phyloP scores from a whole-genome alignment of 2,888 invertebrate genomes.

The Miltochrista miniata region DNA sequence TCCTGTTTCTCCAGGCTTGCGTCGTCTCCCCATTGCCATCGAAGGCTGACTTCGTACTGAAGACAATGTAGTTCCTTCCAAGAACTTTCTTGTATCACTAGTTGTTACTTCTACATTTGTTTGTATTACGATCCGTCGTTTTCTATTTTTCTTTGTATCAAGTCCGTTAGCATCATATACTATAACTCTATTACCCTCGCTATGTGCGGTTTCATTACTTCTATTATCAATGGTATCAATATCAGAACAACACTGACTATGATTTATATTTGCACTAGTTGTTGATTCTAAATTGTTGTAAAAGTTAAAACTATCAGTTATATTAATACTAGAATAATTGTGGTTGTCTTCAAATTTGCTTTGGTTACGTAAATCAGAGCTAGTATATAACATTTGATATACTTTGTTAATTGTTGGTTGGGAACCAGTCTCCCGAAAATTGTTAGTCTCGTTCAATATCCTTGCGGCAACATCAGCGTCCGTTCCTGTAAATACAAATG shows the following conservation, averaged over 20 bases:
- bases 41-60: conserved; percentile 45
- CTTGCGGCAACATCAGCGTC: conserved; percentile 63
- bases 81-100: conserved; percentile 25
- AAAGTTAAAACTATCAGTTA: conserved; percentile 48
- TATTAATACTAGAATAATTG: conserved; percentile 55
- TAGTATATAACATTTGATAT: conserved; percentile 72
- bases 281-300: conserved; percentile 46
- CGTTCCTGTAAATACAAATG: conserved; percentile 59
- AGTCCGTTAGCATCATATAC: conserved; percentile 26
- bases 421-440: conserved; percentile 41
- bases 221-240: conserved; percentile 24
- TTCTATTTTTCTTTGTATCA: conserved; percentile 53
- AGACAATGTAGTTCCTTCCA: conserved; percentile 45
- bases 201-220: conserved; percentile 32
- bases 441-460: conserved; percentile 51
- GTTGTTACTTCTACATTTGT: conserved; percentile 40
- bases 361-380: conserved; percentile 52
- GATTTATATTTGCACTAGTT: conserved; percentile 33
- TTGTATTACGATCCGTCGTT: conserved; percentile 56
- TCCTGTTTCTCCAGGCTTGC: conserved; percentile 70
- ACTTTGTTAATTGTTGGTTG: conserved; percentile 71
- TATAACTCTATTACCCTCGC: conserved; percentile 51
- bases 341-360: conserved; percentile 48
- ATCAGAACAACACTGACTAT: conserved; percentile 45
- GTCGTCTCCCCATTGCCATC: conserved; percentile 53